These are phyloP conservation scores for Bradysia coprophila DNA, from an alignment of 1,140 invertebrate genomes.

Conservation along the genomic window DNA sequence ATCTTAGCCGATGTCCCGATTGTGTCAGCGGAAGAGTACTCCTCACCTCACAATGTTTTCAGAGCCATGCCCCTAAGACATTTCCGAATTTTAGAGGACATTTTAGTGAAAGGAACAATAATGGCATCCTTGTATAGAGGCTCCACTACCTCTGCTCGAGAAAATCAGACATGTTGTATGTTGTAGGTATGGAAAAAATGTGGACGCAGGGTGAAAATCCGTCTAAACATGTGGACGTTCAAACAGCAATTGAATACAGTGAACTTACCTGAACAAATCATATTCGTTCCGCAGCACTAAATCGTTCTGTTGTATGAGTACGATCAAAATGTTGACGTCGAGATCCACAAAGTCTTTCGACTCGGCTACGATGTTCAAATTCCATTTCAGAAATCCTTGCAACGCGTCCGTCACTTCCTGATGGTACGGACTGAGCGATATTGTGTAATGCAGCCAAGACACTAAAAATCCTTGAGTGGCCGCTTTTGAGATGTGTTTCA, in stretches of 20 bases:
- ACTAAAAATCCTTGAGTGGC: conserved; percentile 60
- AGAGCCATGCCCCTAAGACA: too few relatives aligned
- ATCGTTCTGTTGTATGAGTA: conserved; percentile 64
- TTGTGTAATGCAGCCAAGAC: conserved; percentile 79
- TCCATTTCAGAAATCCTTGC: conserved; percentile 78
- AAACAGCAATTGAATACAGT: not conserved
- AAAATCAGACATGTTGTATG: too few relatives aligned
- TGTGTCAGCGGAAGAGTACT: too few relatives aligned
- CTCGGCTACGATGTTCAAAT: conserved; percentile 65
- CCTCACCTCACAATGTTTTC: too few relatives aligned
- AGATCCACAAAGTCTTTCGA: conserved; percentile 66
- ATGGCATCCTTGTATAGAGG: too few relatives aligned
- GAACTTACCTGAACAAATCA: conserved; percentile 46
- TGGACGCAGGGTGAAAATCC: too few relatives aligned
- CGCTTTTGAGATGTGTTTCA: conserved; percentile 65
- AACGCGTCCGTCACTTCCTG: conserved; percentile 45
- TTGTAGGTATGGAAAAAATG: too few relatives aligned
- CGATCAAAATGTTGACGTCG: conserved; percentile 59
- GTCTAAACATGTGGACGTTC: too few relatives aligned
- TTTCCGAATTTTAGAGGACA: too few relatives aligned
- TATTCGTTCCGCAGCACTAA: conserved; percentile 83
- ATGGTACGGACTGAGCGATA: conserved; percentile 52
- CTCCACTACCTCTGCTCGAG: too few relatives aligned
- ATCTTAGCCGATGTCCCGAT: too few relatives aligned
- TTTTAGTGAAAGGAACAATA: too few relatives aligned